Evolutionary conservation across 2,888 invertebrate species (phyloP).

Genomic region (Zonitis immaculata): DNA sequence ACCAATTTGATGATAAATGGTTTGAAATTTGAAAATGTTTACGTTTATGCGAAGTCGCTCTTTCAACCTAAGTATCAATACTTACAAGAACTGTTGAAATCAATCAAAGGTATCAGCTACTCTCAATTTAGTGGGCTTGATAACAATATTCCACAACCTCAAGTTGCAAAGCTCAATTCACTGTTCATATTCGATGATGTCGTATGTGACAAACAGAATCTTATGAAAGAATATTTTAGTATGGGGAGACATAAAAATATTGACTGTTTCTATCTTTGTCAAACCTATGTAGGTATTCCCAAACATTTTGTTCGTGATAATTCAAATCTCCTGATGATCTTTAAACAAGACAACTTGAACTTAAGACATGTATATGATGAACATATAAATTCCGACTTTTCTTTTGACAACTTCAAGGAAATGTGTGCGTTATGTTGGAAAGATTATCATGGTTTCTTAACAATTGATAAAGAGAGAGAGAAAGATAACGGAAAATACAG

Average conservation of each 20-base stretch:
- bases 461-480: too few species aligned
- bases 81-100: constrained; percentile 25
- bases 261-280: constrained; percentile 39
- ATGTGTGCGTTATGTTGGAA: too few species aligned
- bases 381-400: too few species aligned
- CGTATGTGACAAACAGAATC: constrained; percentile 35
- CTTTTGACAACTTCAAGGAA: too few species aligned
- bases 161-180: constrained; percentile 31
- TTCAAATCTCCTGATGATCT: too few species aligned
- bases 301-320: not conserved
- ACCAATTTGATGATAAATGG: constrained; percentile 41
- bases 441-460: too few species aligned
- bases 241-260: constrained; percentile 38
- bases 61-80: constrained; percentile 36
- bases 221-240: constrained; percentile 35
- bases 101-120: constrained; percentile 28
- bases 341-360: too few species aligned
- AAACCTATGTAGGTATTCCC: constrained; percentile 39
- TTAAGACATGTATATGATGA: too few species aligned
- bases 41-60: constrained; percentile 37
- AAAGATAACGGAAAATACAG: too few species aligned
- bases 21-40: constrained; percentile 41
- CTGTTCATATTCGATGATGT: constrained; percentile 45
- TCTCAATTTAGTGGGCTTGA: constrained; percentile 23
- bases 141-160: constrained; percentile 25